Evolutionary conservation across 1,140 invertebrate species (phyloP).

Genomic region (Pseudomyrmex gracilis): DNA sequence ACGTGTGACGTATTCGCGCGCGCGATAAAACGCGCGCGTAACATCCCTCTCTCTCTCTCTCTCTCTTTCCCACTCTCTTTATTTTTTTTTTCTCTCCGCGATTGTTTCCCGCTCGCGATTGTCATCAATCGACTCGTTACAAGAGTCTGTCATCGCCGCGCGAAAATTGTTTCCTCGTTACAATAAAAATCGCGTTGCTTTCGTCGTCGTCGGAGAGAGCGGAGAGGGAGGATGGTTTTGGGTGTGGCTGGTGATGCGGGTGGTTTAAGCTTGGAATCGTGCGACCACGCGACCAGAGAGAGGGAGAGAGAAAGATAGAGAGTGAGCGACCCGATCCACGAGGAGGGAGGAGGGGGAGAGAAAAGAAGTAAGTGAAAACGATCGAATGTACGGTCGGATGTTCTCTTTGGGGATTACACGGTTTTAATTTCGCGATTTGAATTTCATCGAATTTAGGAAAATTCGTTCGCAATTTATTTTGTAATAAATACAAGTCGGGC

Average conservation of each 20-base stretch:
- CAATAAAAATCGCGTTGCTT: conserved; percentile 15
- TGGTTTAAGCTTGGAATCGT: conserved; percentile 31
- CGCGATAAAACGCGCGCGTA: conserved; percentile 15
- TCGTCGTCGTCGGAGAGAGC: background rate
- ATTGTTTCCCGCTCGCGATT: background rate
- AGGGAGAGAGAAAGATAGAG: background rate
- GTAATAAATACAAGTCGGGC: too few relatives aligned
- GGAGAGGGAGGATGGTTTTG: conserved; percentile 7
- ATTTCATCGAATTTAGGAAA: background rate
- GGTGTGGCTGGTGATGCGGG: conserved; percentile 38
- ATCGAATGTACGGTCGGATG: conserved; percentile 37
- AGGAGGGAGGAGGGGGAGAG: background rate
- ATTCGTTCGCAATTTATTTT: too few relatives aligned
- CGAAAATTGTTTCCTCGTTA: background rate
- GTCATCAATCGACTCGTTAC: conserved; percentile 18
- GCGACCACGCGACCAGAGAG: conserved; percentile 17
- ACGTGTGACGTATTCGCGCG: conserved; percentile 69
- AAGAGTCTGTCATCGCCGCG: background rate
- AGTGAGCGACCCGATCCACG: conserved; percentile 12
- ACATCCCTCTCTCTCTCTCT: background rate
- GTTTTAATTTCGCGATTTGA: background rate
- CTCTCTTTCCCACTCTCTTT: too few relatives aligned
- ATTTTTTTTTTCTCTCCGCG: background rate
- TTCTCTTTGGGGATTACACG: conserved; percentile 19
- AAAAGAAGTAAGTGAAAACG: conserved; percentile 25